A percentile compares a stretch with the other conserved stretches of the same genome.
These are phyloP conservation scores for Leuciscus waleckii DNA, from an alignment of 2,797 vertebrate species.

Conservation along the genomic window DNA sequence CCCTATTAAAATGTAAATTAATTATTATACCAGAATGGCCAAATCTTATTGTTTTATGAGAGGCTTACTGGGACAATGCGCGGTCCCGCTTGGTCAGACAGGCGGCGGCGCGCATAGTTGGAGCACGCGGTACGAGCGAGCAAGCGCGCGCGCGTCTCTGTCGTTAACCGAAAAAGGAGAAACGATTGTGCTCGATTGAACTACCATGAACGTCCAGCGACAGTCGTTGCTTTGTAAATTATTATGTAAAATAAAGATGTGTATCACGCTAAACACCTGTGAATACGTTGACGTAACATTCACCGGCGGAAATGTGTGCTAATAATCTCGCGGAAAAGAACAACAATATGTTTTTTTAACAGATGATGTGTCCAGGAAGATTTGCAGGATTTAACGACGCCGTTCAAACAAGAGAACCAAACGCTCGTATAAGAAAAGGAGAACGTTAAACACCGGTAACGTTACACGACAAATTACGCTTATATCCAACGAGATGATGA, in stretches of 20 bases:
- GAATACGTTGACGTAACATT: slow-evolving; percentile 7
- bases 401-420: slow-evolving; percentile 53
- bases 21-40: background rate
- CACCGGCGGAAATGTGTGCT: slow-evolving; percentile 12
- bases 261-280: background rate
- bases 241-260: slow-evolving; percentile 27
- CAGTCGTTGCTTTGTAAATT: slow-evolving; percentile 23
- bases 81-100: slow-evolving; percentile 45
- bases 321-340: slow-evolving; percentile 28
- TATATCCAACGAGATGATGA: background rate
- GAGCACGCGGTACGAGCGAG: slow-evolving; percentile 39
- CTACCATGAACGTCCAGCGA: slow-evolving; percentile 9
- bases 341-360: slow-evolving; percentile 58
- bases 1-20: background rate
- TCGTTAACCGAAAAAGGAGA: slow-evolving; percentile 47
- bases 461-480: background rate
- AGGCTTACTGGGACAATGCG: slow-evolving; percentile 12
- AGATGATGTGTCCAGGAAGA: slow-evolving; percentile 70
- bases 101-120: slow-evolving; percentile 45
- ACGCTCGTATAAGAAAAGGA: slow-evolving; percentile 2
- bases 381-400: slow-evolving; percentile 63
- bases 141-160: slow-evolving; percentile 19
- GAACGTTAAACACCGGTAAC: background rate
- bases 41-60: background rate
- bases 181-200: slow-evolving; percentile 40